phyloP scores from a whole-genome alignment of 2,113 vertebrate species.

The Seriola aureovittata region DNA sequence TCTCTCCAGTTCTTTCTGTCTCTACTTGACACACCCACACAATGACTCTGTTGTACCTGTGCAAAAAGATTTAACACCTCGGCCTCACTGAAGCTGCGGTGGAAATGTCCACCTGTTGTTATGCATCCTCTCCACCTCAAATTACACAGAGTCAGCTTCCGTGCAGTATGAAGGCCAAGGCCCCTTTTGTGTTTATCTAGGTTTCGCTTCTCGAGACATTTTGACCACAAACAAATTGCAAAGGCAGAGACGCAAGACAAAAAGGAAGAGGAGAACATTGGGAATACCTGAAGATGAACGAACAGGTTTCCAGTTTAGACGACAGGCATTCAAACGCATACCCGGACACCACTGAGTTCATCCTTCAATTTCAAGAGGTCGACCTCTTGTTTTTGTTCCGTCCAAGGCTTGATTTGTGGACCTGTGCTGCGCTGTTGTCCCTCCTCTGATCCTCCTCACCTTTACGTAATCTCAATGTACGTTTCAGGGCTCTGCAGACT shows the following conservation, averaged over 20 bases:
- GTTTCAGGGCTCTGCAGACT: conserved; percentile 95
- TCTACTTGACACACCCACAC: conserved; percentile 60
- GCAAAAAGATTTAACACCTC: conserved; percentile 39
- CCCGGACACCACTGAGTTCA: background rate
- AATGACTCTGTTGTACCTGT: conserved; percentile 27
- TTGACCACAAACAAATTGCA: background rate
- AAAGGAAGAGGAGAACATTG: background rate
- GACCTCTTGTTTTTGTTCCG: background rate
- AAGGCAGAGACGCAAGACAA: background rate
- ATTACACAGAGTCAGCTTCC: conserved; percentile 69
- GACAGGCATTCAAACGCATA: background rate
- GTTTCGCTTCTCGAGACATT: conserved; percentile 10
- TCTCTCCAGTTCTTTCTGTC: conserved; percentile 31
- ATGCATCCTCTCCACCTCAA: conserved; percentile 55
- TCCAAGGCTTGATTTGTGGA: background rate
- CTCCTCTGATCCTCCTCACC: background rate
- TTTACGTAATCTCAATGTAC: background rate
- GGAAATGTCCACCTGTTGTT: conserved; percentile 44
- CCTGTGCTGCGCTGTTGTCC: background rate
- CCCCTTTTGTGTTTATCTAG: conserved; percentile 50
- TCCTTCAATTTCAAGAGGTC: background rate
- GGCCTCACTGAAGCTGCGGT: conserved; percentile 14
- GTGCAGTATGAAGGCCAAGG: conserved; percentile 40
- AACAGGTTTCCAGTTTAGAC: background rate
- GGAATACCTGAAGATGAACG: conserved; percentile 12